phyloP scores from a whole-genome alignment of 1,140 invertebrate genomes.

The Lordiphosa collinella region DNA sequence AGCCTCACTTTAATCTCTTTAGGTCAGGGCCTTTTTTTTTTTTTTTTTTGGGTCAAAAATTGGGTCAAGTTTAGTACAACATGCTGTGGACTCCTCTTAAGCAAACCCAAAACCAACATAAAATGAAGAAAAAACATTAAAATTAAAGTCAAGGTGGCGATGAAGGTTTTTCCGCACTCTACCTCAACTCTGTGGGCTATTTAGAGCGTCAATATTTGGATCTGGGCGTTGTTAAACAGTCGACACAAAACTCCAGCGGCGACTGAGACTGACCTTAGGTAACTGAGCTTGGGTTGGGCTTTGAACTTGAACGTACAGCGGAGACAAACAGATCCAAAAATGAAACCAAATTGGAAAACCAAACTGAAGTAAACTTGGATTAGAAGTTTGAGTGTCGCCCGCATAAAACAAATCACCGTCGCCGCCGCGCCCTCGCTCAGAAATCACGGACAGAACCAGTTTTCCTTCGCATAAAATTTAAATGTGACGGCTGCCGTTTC shows the following conservation, averaged over 20 bases:
- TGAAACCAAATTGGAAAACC: slow-evolving; percentile 8
- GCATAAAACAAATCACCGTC: slow-evolving; percentile 7
- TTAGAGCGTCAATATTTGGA: slow-evolving; percentile 13
- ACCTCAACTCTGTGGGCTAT: slow-evolving; percentile 13
- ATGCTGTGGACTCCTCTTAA: slow-evolving; percentile 1
- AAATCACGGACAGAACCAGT: slow-evolving; percentile 10
- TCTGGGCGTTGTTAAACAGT: slow-evolving; percentile 12
- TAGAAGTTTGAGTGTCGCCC: slow-evolving; percentile 12
- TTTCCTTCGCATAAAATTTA: slow-evolving; percentile 9
- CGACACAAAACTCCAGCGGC: neutral
- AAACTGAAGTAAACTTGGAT: neutral
- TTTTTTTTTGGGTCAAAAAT: slow-evolving; percentile 6
- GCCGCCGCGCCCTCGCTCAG: too few species aligned
- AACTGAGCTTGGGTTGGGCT: slow-evolving; percentile 11
- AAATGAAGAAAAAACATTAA: slow-evolving; percentile 3
- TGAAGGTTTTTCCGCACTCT: slow-evolving; percentile 12
- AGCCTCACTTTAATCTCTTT: neutral
- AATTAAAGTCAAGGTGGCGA: slow-evolving; percentile 11
- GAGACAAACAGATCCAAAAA: neutral
- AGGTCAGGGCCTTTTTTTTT: neutral
- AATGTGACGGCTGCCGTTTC: neutral
- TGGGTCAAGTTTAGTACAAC: slow-evolving; percentile 13
- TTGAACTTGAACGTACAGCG: slow-evolving; percentile 11
- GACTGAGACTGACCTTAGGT: slow-evolving; percentile 8
- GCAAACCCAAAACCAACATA: neutral